These are phyloP conservation scores for Diachasma alloeum DNA, from an alignment of 1,140 invertebrate species.

Conservation along the genomic window DNA sequence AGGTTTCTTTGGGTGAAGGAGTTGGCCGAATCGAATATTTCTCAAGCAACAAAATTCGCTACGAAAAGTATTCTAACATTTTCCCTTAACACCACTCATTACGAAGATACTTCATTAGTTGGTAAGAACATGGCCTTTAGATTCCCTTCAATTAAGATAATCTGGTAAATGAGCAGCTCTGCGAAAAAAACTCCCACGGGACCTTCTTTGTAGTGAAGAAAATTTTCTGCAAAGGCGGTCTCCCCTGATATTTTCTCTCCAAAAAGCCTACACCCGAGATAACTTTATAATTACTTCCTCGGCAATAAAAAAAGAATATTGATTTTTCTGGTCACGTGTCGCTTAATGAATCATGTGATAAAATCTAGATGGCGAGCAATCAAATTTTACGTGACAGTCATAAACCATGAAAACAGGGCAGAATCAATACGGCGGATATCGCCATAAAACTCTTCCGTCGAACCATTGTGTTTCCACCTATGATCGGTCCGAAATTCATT, in stretches of 20 bases:
- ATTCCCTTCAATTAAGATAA: not conserved
- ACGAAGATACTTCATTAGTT: not conserved
- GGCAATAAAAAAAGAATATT: not conserved
- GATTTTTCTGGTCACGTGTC: no score
- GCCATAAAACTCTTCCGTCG: not conserved
- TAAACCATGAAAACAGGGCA: no score
- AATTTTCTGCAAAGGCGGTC: not conserved
- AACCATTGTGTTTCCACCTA: conserved; percentile 32
- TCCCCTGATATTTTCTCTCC: not conserved
- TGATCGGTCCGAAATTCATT: conserved; percentile 59
- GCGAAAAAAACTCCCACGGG: not conserved
- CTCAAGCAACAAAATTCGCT: not conserved
- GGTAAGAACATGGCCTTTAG: not conserved
- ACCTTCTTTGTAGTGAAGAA: not conserved
- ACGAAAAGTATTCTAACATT: not conserved
- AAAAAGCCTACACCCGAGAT: not conserved
- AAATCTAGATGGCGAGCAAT: no score
- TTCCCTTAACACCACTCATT: not conserved
- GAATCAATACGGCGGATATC: not conserved
- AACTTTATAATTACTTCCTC: not conserved
- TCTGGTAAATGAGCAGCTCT: not conserved
- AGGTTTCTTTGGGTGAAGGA: no score
- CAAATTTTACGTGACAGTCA: no score
- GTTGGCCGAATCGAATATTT: no score
- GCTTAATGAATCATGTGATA: no score